A percentile compares a stretch with the other conserved stretches of the same genome.
Conservation (phyloP, 2,113 vertebrate species). For the Emydura subglobosa region DNA sequence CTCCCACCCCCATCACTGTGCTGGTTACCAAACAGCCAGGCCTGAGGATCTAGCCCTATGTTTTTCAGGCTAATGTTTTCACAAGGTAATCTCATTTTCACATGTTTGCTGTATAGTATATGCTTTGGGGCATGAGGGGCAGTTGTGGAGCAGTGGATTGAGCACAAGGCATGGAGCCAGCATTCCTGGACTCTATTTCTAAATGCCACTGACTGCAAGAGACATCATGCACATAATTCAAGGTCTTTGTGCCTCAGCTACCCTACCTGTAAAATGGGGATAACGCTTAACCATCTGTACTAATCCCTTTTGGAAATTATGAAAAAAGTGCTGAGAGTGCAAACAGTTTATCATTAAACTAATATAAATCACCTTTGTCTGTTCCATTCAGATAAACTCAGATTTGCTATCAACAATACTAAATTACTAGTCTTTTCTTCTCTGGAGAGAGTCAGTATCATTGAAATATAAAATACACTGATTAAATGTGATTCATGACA, state of each 20-base stretch:
- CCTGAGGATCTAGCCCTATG: background rate
- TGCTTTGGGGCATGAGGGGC: too few species aligned
- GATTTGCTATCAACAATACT: background rate
- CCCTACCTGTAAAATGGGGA: background rate
- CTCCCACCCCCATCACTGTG: background rate
- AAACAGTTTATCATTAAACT: background rate
- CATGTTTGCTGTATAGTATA: background rate
- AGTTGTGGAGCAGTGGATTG: background rate
- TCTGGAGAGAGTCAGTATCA: background rate
- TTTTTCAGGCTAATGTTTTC: background rate
- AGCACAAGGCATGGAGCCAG: background rate
- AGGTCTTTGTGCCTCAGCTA: background rate
- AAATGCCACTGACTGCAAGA: background rate
- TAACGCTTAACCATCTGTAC: background rate
- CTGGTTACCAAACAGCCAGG: background rate
- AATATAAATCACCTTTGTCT: background rate
- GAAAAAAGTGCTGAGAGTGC: background rate
- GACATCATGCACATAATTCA: background rate
- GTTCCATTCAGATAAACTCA: background rate
- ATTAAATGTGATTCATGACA: background rate
- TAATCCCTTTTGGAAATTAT: background rate
- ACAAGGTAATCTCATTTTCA: background rate
- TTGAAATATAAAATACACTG: background rate
- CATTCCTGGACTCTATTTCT: background rate
- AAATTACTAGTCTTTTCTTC: background rate